Conservation (phyloP, 1,140 invertebrate species). For the Bradysia coprophila region DNA sequence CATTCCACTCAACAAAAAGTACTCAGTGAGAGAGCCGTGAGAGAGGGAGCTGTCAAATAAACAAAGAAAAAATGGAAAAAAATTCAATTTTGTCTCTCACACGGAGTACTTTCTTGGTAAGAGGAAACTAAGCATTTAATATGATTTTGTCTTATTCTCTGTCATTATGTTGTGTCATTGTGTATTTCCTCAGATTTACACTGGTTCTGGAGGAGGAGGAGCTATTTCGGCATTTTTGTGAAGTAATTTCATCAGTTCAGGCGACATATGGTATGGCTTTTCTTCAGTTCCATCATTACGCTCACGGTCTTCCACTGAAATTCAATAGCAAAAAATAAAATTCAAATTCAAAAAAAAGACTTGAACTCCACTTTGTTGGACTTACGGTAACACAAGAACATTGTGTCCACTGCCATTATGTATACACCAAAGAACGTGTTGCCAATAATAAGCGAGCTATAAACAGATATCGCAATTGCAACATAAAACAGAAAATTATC, state of each 20-base stretch:
- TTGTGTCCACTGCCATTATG: conserved; percentile 84
- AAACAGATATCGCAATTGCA: conserved; percentile 34
- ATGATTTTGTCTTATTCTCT: too few relatives aligned
- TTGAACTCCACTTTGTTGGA: conserved; percentile 6
- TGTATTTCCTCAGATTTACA: too few relatives aligned
- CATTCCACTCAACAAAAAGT: too few relatives aligned
- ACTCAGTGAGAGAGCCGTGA: too few relatives aligned
- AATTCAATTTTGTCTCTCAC: too few relatives aligned
- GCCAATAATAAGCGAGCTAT: conserved; percentile 52
- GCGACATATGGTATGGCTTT: conserved; percentile 93
- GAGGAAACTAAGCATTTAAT: too few relatives aligned
- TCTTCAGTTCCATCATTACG: conserved; percentile 78
- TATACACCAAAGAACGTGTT: conserved; percentile 85
- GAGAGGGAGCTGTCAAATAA: too few relatives aligned
- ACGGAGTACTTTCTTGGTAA: too few relatives aligned
- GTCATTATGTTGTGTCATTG: too few relatives aligned
- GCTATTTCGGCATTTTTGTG: conserved; percentile 44
- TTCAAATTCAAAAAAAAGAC: not conserved
- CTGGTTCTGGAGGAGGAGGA: not conserved
- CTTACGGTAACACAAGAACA: conserved; percentile 92
- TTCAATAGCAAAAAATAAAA: not conserved
- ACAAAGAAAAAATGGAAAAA: too few relatives aligned
- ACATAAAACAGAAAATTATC: too few relatives aligned
- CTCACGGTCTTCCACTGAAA: conserved; percentile 81
- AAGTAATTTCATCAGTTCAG: conserved; percentile 61